Conservation (phyloP, 2,113 vertebrate genomes). For the Actenoides hombroni region DNA sequence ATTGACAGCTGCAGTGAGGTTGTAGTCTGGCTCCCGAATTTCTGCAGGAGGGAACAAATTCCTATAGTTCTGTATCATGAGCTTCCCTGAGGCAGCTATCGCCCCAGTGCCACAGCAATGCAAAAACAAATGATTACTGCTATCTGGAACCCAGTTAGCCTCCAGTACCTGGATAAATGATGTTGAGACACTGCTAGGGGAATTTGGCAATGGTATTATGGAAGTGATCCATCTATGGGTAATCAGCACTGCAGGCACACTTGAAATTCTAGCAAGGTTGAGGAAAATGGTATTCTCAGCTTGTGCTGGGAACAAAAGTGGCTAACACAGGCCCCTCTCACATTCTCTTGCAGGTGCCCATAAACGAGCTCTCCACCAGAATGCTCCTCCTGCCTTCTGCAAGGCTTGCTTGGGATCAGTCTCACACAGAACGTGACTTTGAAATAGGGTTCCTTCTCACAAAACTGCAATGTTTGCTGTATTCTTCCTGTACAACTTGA, state of each 20-base stretch:
- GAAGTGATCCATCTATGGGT: neutral
- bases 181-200: neutral
- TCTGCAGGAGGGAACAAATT: neutral
- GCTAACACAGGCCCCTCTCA: neutral
- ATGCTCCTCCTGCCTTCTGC: neutral
- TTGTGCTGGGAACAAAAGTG: neutral
- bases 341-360: fast-evolving
- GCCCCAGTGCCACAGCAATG: neutral
- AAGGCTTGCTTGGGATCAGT: neutral
- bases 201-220: neutral
- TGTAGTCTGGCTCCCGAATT: fast-evolving
- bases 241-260: neutral
- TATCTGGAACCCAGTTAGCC: neutral
- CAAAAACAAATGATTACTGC: neutral
- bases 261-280: neutral
- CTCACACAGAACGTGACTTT: neutral
- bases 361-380: neutral
- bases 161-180: neutral
- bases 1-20: neutral
- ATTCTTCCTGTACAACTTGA: neutral
- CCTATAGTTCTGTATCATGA: neutral
- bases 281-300: neutral
- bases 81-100: neutral
- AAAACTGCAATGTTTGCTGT: neutral
- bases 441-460: neutral